phyloP scores from a whole-genome alignment of 2,888 invertebrate genomes.

The Oxytorus armatus region DNA sequence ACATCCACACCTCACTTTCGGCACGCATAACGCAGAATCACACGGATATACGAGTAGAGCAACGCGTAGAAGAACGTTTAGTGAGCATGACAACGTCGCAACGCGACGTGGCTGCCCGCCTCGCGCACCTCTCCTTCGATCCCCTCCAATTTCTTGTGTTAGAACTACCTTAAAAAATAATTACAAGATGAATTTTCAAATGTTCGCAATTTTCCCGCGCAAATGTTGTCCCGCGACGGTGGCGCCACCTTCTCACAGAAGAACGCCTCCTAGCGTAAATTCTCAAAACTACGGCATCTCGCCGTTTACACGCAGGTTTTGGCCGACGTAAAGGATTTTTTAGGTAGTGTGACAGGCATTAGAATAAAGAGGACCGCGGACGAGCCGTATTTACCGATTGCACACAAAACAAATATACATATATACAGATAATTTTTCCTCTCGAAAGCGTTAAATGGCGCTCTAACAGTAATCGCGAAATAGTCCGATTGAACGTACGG shows the following conservation, averaged over 20 bases:
- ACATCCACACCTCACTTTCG: too few species aligned
- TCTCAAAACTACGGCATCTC: slow-evolving; percentile 36
- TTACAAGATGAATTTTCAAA: background rate
- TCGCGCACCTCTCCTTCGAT: too few species aligned
- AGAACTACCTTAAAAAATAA: too few species aligned
- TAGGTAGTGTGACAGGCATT: slow-evolving; percentile 65
- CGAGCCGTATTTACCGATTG: slow-evolving; percentile 38
- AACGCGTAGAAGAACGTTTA: too few species aligned
- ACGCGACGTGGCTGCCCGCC: too few species aligned
- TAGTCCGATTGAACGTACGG: background rate
- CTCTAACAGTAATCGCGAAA: background rate
- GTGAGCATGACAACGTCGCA: too few species aligned
- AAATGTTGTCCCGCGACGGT: background rate
- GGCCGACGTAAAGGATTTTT: slow-evolving; percentile 54
- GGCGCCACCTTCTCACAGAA: slow-evolving; percentile 14
- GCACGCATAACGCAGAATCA: too few species aligned
- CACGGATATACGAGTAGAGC: too few species aligned
- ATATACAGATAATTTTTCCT: slow-evolving; percentile 32
- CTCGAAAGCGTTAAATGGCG: slow-evolving; percentile 20
- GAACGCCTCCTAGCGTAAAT: slow-evolving; percentile 23
- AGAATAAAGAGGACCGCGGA: slow-evolving; percentile 60
- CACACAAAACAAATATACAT: slow-evolving; percentile 7
- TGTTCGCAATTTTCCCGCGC: slow-evolving; percentile 18
- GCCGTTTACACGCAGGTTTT: slow-evolving; percentile 61
- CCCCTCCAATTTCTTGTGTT: background rate